Percentiles rank a stretch among this genome's conserved stretches.
Evolutionary conservation across 2,113 vertebrate species (phyloP).

Genomic region (Urocolius indicus): DNA sequence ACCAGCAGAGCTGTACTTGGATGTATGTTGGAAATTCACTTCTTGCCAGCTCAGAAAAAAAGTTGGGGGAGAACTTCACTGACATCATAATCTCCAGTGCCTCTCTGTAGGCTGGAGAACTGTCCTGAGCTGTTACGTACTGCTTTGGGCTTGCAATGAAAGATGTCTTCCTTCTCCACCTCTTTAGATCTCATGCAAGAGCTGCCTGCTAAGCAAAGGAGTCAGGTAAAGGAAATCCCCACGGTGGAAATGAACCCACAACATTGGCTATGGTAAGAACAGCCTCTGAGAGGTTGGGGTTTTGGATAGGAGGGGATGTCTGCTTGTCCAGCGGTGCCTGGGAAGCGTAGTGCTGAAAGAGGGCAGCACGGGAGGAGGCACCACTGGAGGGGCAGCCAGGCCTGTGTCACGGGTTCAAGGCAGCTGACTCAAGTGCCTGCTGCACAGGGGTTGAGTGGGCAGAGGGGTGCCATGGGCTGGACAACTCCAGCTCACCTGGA

Average conservation of each 20-base stretch:
- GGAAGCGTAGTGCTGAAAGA: background rate
- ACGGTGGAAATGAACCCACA: slow-evolving; percentile 64
- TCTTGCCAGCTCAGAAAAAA: background rate
- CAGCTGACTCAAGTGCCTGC: background rate
- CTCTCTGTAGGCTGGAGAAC: background rate
- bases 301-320: background rate
- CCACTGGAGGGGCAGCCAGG: background rate
- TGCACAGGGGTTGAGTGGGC: background rate
- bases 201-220: slow-evolving; percentile 56
- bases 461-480: background rate
- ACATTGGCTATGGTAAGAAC: slow-evolving; percentile 72
- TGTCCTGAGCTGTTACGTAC: background rate
- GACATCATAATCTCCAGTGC: background rate
- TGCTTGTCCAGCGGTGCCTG: background rate
- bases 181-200: slow-evolving; percentile 66
- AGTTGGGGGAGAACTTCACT: background rate
- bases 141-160: background rate
- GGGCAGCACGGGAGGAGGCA: background rate
- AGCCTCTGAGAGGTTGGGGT: background rate
- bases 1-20: background rate
- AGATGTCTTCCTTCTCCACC: background rate
- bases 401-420: background rate
- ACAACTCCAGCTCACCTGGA: background rate
- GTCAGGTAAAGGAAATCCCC: slow-evolving; percentile 59
- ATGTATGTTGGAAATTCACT: background rate